phyloP scores from a whole-genome alignment of 2,888 invertebrate genomes.

The Lobophora halterata region DNA sequence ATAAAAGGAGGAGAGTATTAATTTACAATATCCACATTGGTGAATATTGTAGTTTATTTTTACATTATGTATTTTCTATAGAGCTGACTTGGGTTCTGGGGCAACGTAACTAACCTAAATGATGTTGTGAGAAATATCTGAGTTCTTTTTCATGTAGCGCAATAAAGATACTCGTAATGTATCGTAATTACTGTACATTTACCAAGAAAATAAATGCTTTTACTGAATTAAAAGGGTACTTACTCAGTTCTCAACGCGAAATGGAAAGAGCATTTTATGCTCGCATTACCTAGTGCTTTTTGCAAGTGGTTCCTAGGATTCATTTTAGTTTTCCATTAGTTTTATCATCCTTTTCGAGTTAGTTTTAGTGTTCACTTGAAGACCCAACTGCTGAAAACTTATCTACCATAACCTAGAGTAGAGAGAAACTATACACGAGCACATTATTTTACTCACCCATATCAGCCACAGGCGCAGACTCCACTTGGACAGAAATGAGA shows the following conservation, averaged over 20 bases:
- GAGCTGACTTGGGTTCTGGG: no score
- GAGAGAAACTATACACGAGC: no score
- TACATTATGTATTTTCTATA: no score
- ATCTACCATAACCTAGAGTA: no score
- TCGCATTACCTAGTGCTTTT: conserved; percentile 7
- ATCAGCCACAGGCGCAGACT: conserved; percentile 43
- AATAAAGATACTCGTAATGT: conserved; percentile 13
- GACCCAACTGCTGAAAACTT: no score
- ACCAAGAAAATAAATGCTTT: conserved; percentile 13
- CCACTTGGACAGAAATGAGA: conserved; percentile 31
- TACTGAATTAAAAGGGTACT: conserved; percentile 14
- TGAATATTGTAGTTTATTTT: no score
- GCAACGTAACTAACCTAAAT: not conserved
- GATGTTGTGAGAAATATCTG: not conserved
- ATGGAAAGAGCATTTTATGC: conserved; percentile 7
- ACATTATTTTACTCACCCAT: conserved; percentile 36
- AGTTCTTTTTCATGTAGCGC: conserved; percentile 18
- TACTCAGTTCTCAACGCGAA: conserved; percentile 1
- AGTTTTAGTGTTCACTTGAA: no score
- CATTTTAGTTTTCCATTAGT: conserved; percentile 6
- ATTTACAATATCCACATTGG: no score
- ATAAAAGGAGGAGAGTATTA: no score
- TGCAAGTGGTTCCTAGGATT: conserved; percentile 9
- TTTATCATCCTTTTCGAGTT: not conserved
- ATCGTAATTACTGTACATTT: conserved; percentile 4